Evolutionary conservation across 2,797 vertebrate species (phyloP), one percentile per base, ranked within the genome.

Genomic region (Valencia hispanica): DNA sequence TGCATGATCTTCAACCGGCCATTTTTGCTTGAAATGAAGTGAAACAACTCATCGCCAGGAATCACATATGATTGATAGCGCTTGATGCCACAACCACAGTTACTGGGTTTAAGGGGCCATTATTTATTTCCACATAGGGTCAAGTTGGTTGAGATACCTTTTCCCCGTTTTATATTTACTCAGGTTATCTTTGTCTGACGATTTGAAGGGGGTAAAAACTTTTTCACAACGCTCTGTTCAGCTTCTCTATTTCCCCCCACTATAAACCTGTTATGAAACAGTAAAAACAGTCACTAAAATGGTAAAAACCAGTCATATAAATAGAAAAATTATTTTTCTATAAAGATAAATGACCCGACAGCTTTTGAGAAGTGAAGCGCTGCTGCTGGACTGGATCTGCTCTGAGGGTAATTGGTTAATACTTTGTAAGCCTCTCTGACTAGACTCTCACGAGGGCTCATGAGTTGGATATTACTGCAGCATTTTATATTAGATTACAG

Each of bases 381-480:
- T 61, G 55, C 55, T 48, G 17, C 22, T 25, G 43, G 27, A 55
- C 65, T 68, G 63, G 63, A 75, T 68, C 74, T 43, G 39, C 30
- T 53, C 30, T 32, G 20, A 43, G 20, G 18, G 7, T 69, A 34
- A 75, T 68, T 45, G 39, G 50, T 45, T 47, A 55, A 69, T 25
- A 75, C 50, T 51, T 5, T 68, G 73, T 22, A 75, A 55, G 34
- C n/a, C 71, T 47, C 39, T 41, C 53, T 27, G 70, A 59, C 36
- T 57, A 41, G 45, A 59, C n/a, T 41, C 36, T 43, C 53, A 39
- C 45, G 32, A 55, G 48, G 8, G 5, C 68, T 8, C 65, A 65
- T 6, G 22, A 10, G 30, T 4, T 74, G 68, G 47, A 73, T 66
- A 59, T 75, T 68, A 75, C 48, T 59, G 70, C 73, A 30, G 59